phyloP scores from a whole-genome alignment of 1,140 invertebrate species.

The Bombus confusus region DNA sequence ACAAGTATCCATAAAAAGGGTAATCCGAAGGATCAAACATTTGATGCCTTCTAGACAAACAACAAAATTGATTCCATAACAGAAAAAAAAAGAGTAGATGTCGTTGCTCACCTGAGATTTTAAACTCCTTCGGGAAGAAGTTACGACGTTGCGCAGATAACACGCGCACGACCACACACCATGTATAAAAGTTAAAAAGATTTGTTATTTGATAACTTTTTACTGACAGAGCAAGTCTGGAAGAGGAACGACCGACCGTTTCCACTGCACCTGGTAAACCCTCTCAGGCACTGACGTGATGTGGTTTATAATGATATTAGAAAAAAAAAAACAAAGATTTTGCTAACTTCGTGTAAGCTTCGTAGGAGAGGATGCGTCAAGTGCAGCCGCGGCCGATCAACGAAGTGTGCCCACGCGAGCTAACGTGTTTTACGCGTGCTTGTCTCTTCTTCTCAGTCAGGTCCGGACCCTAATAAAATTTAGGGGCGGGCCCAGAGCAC shows the following conservation, averaged over 20 bases:
- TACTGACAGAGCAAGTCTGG: slow-evolving; percentile 1
- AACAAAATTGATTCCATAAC: slow-evolving; percentile 16
- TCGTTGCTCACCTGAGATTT: slow-evolving; percentile 31
- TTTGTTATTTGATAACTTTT: slow-evolving; percentile 12
- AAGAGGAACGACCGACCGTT: slow-evolving; percentile 56
- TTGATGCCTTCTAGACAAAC: not conserved
- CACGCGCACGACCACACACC: not conserved
- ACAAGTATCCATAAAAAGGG: slow-evolving; percentile 14
- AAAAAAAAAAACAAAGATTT: slow-evolving; percentile 71
- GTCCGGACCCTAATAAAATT: slow-evolving; percentile 71
- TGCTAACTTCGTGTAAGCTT: slow-evolving; percentile 77
- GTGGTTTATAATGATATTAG: slow-evolving; percentile 53
- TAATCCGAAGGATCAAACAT: not conserved
- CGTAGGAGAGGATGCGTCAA: slow-evolving; percentile 64
- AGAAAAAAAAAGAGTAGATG: slow-evolving; percentile 4
- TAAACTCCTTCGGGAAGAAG: slow-evolving; percentile 9
- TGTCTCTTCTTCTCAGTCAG: slow-evolving; percentile 61
- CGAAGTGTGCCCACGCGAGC: slow-evolving; percentile 46
- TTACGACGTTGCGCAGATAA: slow-evolving; percentile 1
- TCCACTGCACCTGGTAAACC: slow-evolving; percentile 58
- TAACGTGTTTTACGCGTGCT: slow-evolving; percentile 54
- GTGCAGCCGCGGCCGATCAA: slow-evolving; percentile 60
- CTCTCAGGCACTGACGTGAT: slow-evolving; percentile 64
- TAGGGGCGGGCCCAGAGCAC: slow-evolving; percentile 82
- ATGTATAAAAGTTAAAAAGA: not conserved